Evolutionary conservation across 2,797 vertebrate species (phyloP).

Genomic region (Eremophila alpestris): DNA sequence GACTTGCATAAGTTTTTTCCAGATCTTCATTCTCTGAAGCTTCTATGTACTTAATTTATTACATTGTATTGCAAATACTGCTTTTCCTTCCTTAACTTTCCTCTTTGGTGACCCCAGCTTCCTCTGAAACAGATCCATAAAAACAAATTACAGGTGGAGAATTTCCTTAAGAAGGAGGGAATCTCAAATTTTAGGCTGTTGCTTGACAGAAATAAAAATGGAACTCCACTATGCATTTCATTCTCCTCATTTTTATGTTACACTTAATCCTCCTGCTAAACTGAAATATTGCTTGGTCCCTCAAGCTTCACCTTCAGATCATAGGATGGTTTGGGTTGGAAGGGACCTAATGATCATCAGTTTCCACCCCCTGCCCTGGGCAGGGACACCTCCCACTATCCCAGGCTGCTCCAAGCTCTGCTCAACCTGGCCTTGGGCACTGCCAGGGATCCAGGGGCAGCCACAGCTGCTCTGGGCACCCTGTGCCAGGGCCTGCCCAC

Average conservation of each 20-base stretch:
- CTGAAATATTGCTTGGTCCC: background rate
- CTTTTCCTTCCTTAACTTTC: background rate
- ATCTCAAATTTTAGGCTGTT: background rate
- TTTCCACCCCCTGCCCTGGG: background rate
- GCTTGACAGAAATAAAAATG: background rate
- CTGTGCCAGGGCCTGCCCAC: background rate
- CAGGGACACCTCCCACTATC: background rate
- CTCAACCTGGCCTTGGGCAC: fast-evolving
- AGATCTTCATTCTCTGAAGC: background rate
- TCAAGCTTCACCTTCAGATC: background rate
- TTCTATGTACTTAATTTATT: background rate
- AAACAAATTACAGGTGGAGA: background rate
- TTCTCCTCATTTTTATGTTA: background rate
- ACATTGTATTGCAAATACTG: background rate
- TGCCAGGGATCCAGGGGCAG: background rate
- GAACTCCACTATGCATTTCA: background rate
- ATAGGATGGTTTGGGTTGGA: background rate
- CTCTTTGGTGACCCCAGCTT: background rate
- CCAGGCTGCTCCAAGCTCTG: fast-evolving
- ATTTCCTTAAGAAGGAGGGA: background rate
- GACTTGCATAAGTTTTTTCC: background rate
- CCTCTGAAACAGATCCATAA: background rate
- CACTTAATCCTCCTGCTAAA: background rate
- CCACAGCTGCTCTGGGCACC: background rate
- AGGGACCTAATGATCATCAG: background rate